phyloP scores from a whole-genome alignment of 2,113 vertebrate genomes.

The Myrmecobius fasciatus region DNA sequence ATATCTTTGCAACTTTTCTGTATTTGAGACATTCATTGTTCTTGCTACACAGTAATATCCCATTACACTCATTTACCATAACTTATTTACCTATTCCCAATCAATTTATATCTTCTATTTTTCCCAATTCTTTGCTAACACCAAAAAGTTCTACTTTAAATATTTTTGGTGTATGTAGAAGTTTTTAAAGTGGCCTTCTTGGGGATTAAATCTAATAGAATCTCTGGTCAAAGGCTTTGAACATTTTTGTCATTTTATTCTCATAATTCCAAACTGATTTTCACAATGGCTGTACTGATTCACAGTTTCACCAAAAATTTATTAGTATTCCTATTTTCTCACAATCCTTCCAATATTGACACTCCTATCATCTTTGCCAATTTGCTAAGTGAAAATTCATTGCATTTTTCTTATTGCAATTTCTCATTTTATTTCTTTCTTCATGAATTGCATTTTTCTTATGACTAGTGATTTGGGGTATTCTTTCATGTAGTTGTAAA shows the following conservation, averaged over 20 bases:
- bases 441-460: neutral
- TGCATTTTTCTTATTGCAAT: neutral
- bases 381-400: neutral
- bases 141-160: neutral
- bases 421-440: too few relatives aligned
- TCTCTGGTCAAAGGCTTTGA: neutral
- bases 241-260: neutral
- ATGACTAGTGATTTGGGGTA: neutral
- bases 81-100: neutral
- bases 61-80: too few relatives aligned
- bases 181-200: neutral
- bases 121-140: neutral
- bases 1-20: too few relatives aligned
- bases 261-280: neutral
- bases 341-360: neutral
- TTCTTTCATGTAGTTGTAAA: neutral
- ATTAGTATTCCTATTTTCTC: neutral
- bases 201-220: neutral
- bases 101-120: neutral
- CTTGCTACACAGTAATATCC: too few relatives aligned
- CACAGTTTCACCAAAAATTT: neutral
- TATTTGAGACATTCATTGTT: too few relatives aligned
- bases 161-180: neutral
- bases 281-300: neutral
- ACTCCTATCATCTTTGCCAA: neutral